Evolutionary conservation across 2,888 invertebrate species (phyloP).

Genomic region (Cremastinae sp.): DNA sequence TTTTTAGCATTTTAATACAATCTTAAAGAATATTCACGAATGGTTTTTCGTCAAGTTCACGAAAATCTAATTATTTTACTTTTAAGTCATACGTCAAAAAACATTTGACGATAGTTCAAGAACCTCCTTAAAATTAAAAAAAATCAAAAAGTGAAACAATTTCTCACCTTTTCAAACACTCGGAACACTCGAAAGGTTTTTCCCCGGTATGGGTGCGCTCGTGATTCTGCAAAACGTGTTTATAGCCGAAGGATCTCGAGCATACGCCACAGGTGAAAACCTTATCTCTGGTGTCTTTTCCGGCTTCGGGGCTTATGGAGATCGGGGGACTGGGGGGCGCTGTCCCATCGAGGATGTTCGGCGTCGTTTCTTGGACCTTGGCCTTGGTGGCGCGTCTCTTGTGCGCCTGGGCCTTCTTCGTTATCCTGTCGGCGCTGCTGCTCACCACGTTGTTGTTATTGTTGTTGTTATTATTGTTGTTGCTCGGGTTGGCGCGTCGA

Average conservation of each 20-base stretch:
- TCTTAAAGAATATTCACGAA: too few species aligned
- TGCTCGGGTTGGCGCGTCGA: constrained; percentile 72
- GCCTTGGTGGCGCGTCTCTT: constrained; percentile 82
- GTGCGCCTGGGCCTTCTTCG: constrained; percentile 79
- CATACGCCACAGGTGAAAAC: constrained; percentile 94
- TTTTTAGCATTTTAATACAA: too few species aligned
- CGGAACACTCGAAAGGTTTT: constrained; percentile 95
- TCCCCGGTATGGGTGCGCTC: constrained; percentile 97
- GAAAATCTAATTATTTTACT: too few species aligned
- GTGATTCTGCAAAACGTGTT: constrained; percentile 96
- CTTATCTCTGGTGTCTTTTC: constrained; percentile 84
- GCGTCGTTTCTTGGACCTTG: constrained; percentile 70
- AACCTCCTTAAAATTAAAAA: too few species aligned
- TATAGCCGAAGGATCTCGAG: constrained; percentile 94
- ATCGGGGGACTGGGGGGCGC: constrained; percentile 82
- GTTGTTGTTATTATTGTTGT: constrained; percentile 67
- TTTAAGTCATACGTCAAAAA: too few species aligned
- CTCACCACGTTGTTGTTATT: constrained; percentile 81
- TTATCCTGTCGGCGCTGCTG: constrained; percentile 79
- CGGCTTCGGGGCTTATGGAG: constrained; percentile 77
- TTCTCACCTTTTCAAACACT: constrained; percentile 89
- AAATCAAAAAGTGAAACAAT: not conserved
- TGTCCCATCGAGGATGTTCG: constrained; percentile 72
- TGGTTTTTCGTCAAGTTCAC: too few species aligned
- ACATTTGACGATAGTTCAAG: too few species aligned